Conservation (phyloP, 2,888 invertebrate genomes). For the Yponomeuta malinellus region DNA sequence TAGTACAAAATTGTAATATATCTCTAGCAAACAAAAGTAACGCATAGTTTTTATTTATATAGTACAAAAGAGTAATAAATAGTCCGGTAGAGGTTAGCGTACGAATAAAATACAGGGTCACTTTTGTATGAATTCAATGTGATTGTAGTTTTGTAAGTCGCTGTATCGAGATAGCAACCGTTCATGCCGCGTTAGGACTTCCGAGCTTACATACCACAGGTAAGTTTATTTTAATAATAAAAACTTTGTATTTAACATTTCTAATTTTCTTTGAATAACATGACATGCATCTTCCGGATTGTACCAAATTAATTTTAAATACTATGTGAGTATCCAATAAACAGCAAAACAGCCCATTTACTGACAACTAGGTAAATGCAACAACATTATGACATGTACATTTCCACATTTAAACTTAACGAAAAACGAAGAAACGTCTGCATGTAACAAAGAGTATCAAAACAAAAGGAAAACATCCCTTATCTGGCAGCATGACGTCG, state of each 20-base stretch:
- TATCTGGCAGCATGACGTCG: not conserved
- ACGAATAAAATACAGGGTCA: slow-evolving; percentile 72
- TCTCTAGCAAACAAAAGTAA: slow-evolving; percentile 46
- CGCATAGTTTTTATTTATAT: slow-evolving; percentile 61
- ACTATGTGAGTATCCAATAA: not conserved
- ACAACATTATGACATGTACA: not conserved
- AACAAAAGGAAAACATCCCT: not conserved
- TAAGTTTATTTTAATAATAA: slow-evolving; percentile 32
- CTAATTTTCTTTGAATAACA: not conserved
- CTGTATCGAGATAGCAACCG: slow-evolving; percentile 56
- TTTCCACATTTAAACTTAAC: too few relatives aligned
- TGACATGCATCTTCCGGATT: not conserved
- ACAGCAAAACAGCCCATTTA: not conserved
- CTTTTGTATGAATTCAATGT: slow-evolving; percentile 76
- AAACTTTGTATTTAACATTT: not conserved
- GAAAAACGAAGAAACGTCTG: not conserved
- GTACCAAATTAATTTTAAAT: too few relatives aligned
- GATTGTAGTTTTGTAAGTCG: slow-evolving; percentile 74
- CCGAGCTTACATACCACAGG: slow-evolving; percentile 40
- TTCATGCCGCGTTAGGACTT: slow-evolving; percentile 64
- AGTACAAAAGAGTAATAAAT: slow-evolving; percentile 70
- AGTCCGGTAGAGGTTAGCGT: slow-evolving; percentile 32
- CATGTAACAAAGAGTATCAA: not conserved
- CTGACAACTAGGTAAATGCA: not conserved
- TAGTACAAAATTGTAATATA: slow-evolving; percentile 71